These are phyloP conservation scores for Gonocerus acuteangulatus DNA, from an alignment of 2,888 invertebrate genomes.

Conservation along the genomic window DNA sequence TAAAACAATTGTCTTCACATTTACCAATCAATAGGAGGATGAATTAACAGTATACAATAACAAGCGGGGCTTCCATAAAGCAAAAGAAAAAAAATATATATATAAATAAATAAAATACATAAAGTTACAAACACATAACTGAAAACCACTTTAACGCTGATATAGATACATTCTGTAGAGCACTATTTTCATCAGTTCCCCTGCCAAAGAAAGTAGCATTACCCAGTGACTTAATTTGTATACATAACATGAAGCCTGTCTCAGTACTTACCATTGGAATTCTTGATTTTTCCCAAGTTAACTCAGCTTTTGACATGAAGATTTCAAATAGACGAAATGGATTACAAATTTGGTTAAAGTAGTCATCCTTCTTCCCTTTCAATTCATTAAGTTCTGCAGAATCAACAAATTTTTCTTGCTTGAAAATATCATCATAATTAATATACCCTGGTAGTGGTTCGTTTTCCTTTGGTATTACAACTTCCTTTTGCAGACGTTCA, in stretches of 20 bases:
- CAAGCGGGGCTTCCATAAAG: no score
- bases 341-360: not conserved
- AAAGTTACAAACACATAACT: not conserved
- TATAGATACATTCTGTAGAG: not conserved
- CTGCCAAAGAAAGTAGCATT: not conserved
- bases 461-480: no score
- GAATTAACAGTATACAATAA: no score
- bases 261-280: not conserved
- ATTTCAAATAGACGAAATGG: not conserved
- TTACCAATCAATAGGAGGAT: no score
- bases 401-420: no score
- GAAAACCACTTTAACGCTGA: not conserved
- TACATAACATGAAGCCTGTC: not conserved
- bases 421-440: no score
- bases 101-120: no score
- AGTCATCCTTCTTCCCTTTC: no score
- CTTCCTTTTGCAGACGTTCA: not conserved
- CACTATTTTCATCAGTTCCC: not conserved
- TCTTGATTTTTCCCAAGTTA: not conserved
- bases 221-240: not conserved
- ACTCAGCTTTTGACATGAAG: not conserved
- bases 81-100: no score
- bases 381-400: no score
- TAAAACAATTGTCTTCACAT: no score
- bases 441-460: no score